A percentile compares a stretch with the other conserved stretches of the same genome.
Conservation (phyloP, 1,140 invertebrate species). For the Aleiodes sp. region DNA sequence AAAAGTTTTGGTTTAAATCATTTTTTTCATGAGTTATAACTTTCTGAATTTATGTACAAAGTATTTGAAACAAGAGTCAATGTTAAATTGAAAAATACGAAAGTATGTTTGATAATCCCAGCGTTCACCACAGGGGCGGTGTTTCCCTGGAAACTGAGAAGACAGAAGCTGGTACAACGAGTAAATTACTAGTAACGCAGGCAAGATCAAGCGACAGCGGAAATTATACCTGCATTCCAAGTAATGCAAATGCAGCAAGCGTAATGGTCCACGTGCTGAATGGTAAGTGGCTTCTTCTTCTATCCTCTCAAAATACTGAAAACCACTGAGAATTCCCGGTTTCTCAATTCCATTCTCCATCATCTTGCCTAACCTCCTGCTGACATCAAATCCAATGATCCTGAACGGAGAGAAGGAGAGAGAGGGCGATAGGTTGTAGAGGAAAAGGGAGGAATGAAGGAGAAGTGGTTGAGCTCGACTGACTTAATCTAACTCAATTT, state of each 20-base stretch:
- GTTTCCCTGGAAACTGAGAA: conserved; percentile 92
- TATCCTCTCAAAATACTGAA: background rate
- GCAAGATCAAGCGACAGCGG: conserved; percentile 86
- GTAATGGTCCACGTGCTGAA: conserved; percentile 90
- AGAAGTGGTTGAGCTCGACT: background rate
- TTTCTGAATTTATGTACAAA: no score
- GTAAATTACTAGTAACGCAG: conserved; percentile 87
- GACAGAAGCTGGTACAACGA: conserved; percentile 86
- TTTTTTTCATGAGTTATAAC: no score
- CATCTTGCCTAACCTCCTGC: background rate
- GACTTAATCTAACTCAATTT: conserved; percentile 35
- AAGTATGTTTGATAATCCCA: conserved; percentile 63
- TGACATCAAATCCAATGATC: conserved; percentile 12
- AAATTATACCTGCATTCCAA: conserved; percentile 88
- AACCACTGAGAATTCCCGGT: conserved; percentile 14
- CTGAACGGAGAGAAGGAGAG: background rate
- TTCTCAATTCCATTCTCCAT: background rate
- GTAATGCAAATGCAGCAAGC: conserved; percentile 86
- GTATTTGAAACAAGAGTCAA: background rate
- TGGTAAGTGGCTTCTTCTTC: conserved; percentile 70
- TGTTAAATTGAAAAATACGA: conserved; percentile 25
- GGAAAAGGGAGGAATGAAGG: background rate
- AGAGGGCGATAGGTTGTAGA: background rate
- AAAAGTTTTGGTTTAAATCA: no score
- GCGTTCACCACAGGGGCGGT: conserved; percentile 71